A percentile compares a stretch with the other conserved stretches of the same genome.
Evolutionary conservation across 64 coral and sea anemone species (phyloP).

Genomic region (Actinia equina): DNA sequence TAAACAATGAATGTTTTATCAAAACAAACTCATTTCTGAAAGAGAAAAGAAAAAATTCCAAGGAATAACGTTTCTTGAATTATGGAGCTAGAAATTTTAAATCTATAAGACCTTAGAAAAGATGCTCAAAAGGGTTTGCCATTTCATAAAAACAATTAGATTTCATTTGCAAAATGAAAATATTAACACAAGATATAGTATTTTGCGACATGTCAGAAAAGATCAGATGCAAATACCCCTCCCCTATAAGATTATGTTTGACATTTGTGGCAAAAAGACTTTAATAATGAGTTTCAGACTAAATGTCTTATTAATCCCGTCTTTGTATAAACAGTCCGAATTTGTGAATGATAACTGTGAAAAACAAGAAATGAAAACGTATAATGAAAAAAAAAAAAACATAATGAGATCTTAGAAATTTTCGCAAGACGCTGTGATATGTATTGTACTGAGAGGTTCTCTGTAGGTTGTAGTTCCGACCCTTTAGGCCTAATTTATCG

Average conservation of each 20-base stretch:
- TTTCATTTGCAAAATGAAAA: not conserved
- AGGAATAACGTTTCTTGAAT: not conserved
- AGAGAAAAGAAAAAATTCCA: not conserved
- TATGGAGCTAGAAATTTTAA: not conserved
- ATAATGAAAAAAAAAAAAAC: not conserved
- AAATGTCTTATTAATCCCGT: not conserved
- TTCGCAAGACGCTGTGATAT: not conserved
- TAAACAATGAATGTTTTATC: conserved; percentile 1
- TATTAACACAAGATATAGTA: conserved; percentile 13
- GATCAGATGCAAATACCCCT: conserved; percentile 21
- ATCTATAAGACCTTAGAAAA: not conserved
- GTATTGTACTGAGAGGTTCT: not conserved
- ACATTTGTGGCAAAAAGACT: conserved; percentile 13
- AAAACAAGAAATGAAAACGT: not conserved
- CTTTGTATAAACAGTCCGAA: not conserved
- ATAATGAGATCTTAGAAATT: not conserved
- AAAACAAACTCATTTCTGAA: not conserved
- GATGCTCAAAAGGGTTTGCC: not conserved
- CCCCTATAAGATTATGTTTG: conserved; percentile 6
- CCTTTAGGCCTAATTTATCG: conserved; percentile 7
- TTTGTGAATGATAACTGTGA: not conserved
- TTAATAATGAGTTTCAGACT: not conserved
- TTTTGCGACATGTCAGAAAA: conserved; percentile 11
- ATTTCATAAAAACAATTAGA: conserved; percentile 11
- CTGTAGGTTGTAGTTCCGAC: conserved; percentile 8